Percentiles rank a stretch among this genome's conserved stretches.
phyloP scores from a whole-genome alignment of 2,797 vertebrate genomes.

The Ispidina lecontei region DNA sequence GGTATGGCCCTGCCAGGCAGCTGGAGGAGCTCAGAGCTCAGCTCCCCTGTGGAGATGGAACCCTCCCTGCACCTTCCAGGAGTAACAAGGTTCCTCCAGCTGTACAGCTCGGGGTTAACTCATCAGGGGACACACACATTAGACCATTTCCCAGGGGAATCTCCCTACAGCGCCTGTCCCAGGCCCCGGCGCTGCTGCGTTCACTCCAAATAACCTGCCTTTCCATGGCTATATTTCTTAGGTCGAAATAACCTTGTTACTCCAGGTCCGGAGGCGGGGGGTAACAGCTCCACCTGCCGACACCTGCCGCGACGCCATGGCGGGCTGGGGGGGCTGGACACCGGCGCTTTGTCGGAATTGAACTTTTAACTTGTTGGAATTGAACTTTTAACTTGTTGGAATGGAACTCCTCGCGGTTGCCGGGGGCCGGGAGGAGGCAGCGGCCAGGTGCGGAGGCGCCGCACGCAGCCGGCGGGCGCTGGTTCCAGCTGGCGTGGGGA shows the following conservation, averaged over 20 bases:
- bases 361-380: too few species aligned
- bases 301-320: neutral
- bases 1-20: neutral
- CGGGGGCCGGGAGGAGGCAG: accelerated
- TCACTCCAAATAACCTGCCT: neutral
- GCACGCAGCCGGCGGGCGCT: accelerated
- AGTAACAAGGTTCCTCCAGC: accelerated
- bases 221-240: accelerated
- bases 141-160: accelerated
- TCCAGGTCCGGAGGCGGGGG: too few species aligned
- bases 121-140: accelerated
- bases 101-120: too few species aligned
- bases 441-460: neutral
- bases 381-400: too few species aligned
- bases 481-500: accelerated
- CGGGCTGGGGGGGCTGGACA: too few species aligned
- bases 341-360: accelerated
- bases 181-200: accelerated
- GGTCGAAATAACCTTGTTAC: too few species aligned
- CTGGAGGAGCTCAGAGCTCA: accelerated
- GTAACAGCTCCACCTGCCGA: neutral
- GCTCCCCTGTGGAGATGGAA: neutral
- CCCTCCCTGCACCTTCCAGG: accelerated
- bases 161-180: accelerated
- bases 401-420: neutral